Conservation (phyloP, 2,113 vertebrate genomes). For the Mionectes macconnelli region DNA sequence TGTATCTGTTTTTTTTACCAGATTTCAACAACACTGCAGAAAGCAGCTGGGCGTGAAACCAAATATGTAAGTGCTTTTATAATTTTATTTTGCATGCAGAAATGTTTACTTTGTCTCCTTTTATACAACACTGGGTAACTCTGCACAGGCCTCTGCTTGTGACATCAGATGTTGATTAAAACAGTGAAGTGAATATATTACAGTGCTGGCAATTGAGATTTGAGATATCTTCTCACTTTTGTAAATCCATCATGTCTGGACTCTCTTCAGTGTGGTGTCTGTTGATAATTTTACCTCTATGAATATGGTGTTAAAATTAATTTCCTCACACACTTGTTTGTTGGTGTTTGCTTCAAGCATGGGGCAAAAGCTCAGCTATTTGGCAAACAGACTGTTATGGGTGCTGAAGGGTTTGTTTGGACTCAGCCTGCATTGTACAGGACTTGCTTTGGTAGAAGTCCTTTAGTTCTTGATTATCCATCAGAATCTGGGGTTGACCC, state of each 20-base stretch:
- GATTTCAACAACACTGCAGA: constrained; percentile 69
- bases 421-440: not conserved
- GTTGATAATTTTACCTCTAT: not conserved
- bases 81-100: not conserved
- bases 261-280: not conserved
- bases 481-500: not conserved
- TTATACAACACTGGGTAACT: not conserved
- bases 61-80: constrained; percentile 87
- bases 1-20: constrained; percentile 43
- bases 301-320: not conserved
- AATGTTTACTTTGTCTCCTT: not conserved
- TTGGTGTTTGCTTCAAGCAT: not conserved
- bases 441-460: not conserved
- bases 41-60: constrained; percentile 89
- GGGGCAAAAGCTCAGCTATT: not conserved
- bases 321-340: not conserved
- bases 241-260: not conserved
- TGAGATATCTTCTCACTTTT: not conserved
- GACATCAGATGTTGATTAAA: not conserved
- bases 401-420: not conserved
- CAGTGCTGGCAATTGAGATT: not conserved
- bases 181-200: not conserved
- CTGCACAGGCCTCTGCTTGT: not conserved
- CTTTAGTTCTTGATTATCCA: not conserved
- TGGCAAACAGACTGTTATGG: not conserved